Evolutionary conservation across 2,113 vertebrate species (phyloP).

Genomic region (Todiramphus chloris): DNA sequence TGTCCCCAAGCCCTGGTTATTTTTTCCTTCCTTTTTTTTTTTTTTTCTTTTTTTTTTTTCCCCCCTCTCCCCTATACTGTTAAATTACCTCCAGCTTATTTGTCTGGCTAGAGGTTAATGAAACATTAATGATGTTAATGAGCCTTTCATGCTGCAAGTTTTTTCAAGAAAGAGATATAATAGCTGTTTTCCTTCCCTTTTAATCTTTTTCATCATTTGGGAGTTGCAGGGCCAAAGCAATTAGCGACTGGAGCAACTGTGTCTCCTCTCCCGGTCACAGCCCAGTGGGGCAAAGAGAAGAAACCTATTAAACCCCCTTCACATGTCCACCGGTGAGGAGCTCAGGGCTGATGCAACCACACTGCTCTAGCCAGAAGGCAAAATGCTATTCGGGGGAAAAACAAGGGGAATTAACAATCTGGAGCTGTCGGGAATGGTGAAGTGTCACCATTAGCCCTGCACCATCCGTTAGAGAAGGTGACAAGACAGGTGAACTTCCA

Average conservation of each 20-base stretch:
- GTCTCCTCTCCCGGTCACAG: constrained; percentile 72
- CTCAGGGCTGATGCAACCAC: background rate
- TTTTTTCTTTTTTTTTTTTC: background rate
- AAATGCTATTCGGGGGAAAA: constrained; percentile 38
- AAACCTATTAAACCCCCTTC: constrained; percentile 61
- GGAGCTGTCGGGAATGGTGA: constrained; percentile 57
- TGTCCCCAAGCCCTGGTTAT: constrained; percentile 74
- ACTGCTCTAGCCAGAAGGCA: constrained; percentile 61
- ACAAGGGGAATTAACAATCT: constrained; percentile 70
- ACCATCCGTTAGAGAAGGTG: background rate
- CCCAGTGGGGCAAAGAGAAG: constrained; percentile 75
- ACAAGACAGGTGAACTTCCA: background rate
- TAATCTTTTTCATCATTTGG: constrained; percentile 76
- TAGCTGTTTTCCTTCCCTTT: constrained; percentile 81
- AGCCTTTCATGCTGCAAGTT: constrained; percentile 75
- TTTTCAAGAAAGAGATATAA: constrained; percentile 80
- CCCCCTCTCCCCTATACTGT: constrained; percentile 14
- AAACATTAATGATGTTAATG: constrained; percentile 83
- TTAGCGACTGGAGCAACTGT: constrained; percentile 63
- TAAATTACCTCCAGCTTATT: constrained; percentile 79
- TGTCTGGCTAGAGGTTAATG: constrained; percentile 83
- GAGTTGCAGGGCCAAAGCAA: constrained; percentile 78
- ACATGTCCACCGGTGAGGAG: constrained; percentile 68
- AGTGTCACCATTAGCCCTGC: background rate
- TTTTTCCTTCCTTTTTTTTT: constrained; percentile 42